These are phyloP conservation scores for Sorex araneus DNA, from an alignment of 2,113 vertebrate genomes.

Conservation along the genomic window DNA sequence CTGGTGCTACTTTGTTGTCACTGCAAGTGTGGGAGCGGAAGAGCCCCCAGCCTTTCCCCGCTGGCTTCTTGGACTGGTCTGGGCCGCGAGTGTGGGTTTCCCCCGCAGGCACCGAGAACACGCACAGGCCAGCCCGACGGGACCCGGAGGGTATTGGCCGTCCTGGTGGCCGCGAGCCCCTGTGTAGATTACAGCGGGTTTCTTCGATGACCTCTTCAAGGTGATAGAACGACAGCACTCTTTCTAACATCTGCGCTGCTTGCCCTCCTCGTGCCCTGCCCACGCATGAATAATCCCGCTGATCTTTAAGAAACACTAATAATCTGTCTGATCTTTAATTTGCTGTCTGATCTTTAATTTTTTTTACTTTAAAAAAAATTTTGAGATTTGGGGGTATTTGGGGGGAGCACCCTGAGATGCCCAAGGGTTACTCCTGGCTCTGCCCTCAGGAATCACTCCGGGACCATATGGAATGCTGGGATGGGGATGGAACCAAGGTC, in stretches of 20 bases:
- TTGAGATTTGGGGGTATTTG: no score
- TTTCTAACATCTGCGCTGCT: background rate
- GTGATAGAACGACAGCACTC: background rate
- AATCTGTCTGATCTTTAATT: background rate
- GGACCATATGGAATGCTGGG: no score
- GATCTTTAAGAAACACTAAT: no score
- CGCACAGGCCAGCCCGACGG: background rate
- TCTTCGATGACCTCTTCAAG: background rate
- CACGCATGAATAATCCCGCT: background rate
- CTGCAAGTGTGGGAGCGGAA: background rate
- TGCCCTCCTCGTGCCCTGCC: background rate
- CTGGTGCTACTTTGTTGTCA: background rate
- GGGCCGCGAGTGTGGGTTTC: background rate
- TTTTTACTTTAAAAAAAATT: background rate
- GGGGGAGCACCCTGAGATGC: no score
- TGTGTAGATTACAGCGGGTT: background rate
- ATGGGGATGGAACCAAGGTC: no score
- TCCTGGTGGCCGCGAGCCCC: background rate
- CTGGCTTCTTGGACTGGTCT: no score
- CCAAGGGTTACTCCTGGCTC: no score
- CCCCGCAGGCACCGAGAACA: no score
- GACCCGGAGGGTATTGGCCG: background rate
- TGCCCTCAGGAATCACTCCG: no score
- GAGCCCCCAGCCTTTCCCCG: background rate
- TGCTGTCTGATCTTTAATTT: background rate